Base-by-base conservation (phyloP, 1,140 invertebrate genomes). In the Microvelia longipes region DNA sequence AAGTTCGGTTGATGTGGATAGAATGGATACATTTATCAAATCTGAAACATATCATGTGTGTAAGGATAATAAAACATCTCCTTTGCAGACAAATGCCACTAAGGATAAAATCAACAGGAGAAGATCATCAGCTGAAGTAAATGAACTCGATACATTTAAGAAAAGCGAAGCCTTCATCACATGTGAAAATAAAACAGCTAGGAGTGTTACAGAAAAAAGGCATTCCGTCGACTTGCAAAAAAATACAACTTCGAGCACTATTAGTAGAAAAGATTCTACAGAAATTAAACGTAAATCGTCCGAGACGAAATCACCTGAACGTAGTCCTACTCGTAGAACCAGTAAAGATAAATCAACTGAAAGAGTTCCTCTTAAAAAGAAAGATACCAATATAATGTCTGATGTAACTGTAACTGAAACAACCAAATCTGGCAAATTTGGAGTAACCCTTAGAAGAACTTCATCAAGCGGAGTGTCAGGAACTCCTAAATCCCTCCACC, bases 401-500 rank as follows among this genome's bases (percentile, higher is more conserved):
- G 27, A 71, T 29, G 29, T 73, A 35, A 35, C 65, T 19, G 19
- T 24, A 60, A 26, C 61, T 29, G 28, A 68, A 69, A 2, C 63
- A 67, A 70, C 62, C 62, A 0, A 71, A 75, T 1, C 35, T 50
- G 85, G 84, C 0, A 87, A 86, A 73, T 88, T 88, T 75, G 86
- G 87, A 35, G 83, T 88, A 28, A 83, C 83, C 71, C 78, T 87
- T 28, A 80, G 81, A 15, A 81, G 80, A 73, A 85, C 82, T 14
- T 82, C 35, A 50, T 11, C 35, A 5, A 50, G 35, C 35, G 35
- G 35, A 11, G 35, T 50, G 35, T 11, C 35, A 19, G 5, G 5
- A 11, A 50, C 35, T 50, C 35, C 35, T 50, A 50, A 50, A 50
- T 5, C 19, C 35, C 19, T 19, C 35, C 35, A 50, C 5, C 35